phyloP scores from a whole-genome alignment of 2,888 invertebrate species.

The Ptilodon capucinus region DNA sequence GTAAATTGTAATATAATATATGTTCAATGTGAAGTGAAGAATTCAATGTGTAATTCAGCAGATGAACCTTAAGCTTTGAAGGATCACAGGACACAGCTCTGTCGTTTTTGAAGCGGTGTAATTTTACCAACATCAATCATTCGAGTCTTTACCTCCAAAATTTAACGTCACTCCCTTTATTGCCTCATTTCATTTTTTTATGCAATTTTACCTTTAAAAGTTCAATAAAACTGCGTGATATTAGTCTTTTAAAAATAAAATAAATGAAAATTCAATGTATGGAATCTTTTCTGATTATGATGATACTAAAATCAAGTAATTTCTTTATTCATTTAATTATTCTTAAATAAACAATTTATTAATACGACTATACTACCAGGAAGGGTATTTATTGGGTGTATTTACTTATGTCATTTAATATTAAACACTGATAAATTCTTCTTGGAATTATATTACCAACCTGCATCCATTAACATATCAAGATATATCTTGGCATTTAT shows the following conservation, averaged over 20 bases:
- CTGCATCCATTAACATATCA: not conserved
- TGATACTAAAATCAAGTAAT: too few relatives aligned
- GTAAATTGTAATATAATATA: too few relatives aligned
- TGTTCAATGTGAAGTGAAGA: too few relatives aligned
- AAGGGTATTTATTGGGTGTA: not conserved
- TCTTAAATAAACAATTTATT: too few relatives aligned
- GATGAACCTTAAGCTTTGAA: slow-evolving; percentile 31
- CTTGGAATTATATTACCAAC: not conserved
- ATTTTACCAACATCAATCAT: slow-evolving; percentile 77
- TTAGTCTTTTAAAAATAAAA: slow-evolving; percentile 8
- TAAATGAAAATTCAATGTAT: not conserved
- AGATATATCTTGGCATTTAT: not conserved
- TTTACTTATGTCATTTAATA: not conserved
- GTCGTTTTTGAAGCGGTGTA: slow-evolving; percentile 63
- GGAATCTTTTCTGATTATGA: too few relatives aligned
- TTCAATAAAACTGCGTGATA: slow-evolving; percentile 17
- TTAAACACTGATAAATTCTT: not conserved
- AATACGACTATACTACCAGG: slow-evolving; percentile 3
- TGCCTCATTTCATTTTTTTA: slow-evolving; percentile 64
- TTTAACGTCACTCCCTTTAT: slow-evolving; percentile 66
- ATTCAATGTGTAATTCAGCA: slow-evolving; percentile 30
- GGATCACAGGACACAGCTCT: slow-evolving; percentile 39
- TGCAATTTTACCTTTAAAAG: slow-evolving; percentile 48
- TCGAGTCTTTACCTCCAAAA: slow-evolving; percentile 69
- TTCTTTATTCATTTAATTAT: too few relatives aligned